A percentile compares a stretch with the other conserved stretches of the same genome.
Evolutionary conservation across 2,113 vertebrate species (phyloP).

Genomic region (Arenaria interpres): DNA sequence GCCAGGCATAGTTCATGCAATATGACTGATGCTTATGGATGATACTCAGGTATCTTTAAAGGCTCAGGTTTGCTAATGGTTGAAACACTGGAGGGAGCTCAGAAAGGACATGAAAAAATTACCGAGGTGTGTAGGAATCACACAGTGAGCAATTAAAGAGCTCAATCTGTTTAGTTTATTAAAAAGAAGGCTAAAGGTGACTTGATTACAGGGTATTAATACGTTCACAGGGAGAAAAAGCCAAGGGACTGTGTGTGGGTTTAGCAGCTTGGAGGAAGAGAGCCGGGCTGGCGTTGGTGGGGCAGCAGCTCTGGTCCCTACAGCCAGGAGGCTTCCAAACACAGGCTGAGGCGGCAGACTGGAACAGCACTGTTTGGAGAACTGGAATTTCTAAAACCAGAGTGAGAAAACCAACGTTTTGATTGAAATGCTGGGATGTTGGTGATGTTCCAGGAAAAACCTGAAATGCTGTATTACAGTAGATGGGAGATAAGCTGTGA

Average conservation of each 20-base stretch:
- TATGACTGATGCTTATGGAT: not conserved
- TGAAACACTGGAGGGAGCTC: not conserved
- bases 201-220: not conserved
- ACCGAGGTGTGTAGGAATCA: not conserved
- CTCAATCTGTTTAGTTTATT: not conserved
- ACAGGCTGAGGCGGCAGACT: rapidly evolving
- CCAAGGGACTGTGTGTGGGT: rapidly evolving
- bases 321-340: not conserved
- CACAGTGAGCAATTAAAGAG: not conserved
- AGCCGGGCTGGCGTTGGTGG: rapidly evolving
- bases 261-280: not conserved
- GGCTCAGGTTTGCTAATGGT: not conserved
- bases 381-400: not conserved
- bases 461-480: not conserved
- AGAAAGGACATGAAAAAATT: not conserved
- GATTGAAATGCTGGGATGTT: not conserved
- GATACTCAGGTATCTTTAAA: not conserved
- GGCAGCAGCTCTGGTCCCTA: not conserved
- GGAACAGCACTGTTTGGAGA: not conserved
- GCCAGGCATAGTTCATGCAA: not conserved
- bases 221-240: not conserved
- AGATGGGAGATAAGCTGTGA: not conserved
- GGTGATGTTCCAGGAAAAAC: not conserved
- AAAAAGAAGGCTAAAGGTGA: not conserved
- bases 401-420: not conserved